Conservation (phyloP, 2,797 vertebrate species). For the Telmatherina bonti region DNA sequence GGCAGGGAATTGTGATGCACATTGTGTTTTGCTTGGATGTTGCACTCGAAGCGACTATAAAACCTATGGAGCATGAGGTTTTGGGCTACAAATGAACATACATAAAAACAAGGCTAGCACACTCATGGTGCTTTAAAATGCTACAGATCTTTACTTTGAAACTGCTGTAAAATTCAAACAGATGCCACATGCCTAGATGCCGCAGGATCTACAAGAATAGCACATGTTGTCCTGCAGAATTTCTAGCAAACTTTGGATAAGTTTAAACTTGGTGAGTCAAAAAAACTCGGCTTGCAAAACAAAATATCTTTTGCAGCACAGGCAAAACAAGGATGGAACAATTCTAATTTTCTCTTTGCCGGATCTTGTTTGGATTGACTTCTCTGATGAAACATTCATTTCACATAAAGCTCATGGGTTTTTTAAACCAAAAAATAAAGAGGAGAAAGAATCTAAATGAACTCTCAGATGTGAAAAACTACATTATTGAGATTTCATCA, state of each 20-base stretch:
- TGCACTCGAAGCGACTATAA: slow-evolving; percentile 76
- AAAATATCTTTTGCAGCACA: too few relatives aligned
- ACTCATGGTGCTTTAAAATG: slow-evolving; percentile 52
- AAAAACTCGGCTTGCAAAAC: not conserved
- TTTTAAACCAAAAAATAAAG: not conserved
- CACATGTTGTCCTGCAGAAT: slow-evolving; percentile 38
- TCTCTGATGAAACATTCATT: not conserved
- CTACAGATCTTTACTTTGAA: slow-evolving; percentile 65
- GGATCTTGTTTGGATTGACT: not conserved
- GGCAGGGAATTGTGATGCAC: slow-evolving; percentile 65
- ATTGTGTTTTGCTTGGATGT: slow-evolving; percentile 73
- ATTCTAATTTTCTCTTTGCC: not conserved
- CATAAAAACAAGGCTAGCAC: slow-evolving; percentile 64
- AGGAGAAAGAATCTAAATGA: slow-evolving; percentile 32
- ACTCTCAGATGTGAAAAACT: slow-evolving; percentile 50
- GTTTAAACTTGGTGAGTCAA: slow-evolving; percentile 30
- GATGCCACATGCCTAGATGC: slow-evolving; percentile 54
- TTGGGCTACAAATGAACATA: slow-evolving; percentile 57
- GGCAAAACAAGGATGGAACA: not conserved
- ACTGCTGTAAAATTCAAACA: slow-evolving; percentile 66
- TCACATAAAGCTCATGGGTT: not conserved
- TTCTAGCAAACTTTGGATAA: slow-evolving; percentile 28
- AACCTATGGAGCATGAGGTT: slow-evolving; percentile 72
- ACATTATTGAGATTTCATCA: slow-evolving; percentile 53
- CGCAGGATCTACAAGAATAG: slow-evolving; percentile 42